Conservation (phyloP, 2,888 invertebrate species). For the Celastrina argiolus region DNA sequence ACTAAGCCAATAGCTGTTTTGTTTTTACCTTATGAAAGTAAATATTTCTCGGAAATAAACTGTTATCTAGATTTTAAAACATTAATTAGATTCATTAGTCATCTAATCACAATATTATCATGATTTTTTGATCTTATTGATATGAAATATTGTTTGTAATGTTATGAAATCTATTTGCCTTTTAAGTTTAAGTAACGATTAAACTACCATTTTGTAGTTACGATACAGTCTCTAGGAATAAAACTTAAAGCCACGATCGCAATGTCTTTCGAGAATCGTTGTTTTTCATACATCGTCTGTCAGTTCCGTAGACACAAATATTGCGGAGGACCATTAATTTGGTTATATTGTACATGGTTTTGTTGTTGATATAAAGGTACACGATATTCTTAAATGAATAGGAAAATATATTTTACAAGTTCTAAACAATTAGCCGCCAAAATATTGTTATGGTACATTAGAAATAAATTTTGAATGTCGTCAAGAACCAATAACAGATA, state of each 20-base stretch:
- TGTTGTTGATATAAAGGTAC: too few species aligned
- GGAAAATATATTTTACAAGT: neutral
- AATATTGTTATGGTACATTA: neutral
- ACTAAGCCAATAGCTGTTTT: neutral
- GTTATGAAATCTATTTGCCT: neutral
- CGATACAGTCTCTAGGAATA: too few species aligned
- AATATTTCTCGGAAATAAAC: neutral
- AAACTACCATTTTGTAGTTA: too few species aligned
- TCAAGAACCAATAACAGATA: neutral
- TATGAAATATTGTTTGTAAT: neutral
- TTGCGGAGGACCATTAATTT: too few species aligned
- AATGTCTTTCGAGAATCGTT: too few species aligned
- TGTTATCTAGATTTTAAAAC: neutral
- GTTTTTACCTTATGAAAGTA: neutral
- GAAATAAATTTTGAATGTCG: neutral
- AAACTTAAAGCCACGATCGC: too few species aligned
- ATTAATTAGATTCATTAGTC: neutral
- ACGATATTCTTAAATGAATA: too few species aligned
- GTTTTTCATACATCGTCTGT: too few species aligned
- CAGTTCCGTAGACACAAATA: too few species aligned
- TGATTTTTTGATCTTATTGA: neutral
- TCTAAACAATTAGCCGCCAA: neutral
- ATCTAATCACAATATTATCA: neutral
- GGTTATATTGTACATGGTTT: too few species aligned
- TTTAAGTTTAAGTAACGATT: neutral